Evolutionary conservation across 2,888 invertebrate genomes (phyloP).

Genomic region (Halictus ligatus): DNA sequence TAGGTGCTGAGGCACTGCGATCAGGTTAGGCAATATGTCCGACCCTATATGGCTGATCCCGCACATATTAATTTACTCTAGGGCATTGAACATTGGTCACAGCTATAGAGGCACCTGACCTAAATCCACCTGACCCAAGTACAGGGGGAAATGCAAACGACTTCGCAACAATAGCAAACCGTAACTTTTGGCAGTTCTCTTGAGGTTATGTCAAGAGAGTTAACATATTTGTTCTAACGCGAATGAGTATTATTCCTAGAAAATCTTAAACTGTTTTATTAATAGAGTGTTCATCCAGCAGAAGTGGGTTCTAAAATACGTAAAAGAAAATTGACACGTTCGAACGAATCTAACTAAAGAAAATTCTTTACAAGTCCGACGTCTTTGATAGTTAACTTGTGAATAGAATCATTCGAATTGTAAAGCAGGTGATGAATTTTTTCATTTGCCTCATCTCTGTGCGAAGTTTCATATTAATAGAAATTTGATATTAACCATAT

Average conservation of each 20-base stretch:
- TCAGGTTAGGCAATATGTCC: background rate
- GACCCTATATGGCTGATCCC: background rate
- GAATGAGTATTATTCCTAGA: background rate
- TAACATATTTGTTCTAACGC: background rate
- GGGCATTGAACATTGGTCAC: conserved; percentile 9
- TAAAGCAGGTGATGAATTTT: background rate
- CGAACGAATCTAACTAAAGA: background rate
- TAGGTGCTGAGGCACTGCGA: background rate
- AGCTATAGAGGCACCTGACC: conserved; percentile 8
- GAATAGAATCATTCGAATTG: background rate
- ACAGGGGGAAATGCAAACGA: background rate
- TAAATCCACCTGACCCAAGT: background rate
- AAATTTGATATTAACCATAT: background rate
- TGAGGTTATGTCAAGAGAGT: background rate
- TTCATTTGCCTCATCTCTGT: background rate
- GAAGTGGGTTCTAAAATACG: background rate
- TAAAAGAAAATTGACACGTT: background rate
- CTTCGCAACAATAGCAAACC: background rate
- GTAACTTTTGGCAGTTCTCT: background rate
- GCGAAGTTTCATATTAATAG: background rate
- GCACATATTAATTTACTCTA: conserved; percentile 6
- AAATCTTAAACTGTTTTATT: background rate
- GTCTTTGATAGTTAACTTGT: background rate
- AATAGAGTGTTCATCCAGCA: background rate
- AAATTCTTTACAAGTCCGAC: background rate